These are phyloP conservation scores for Okapia johnstoni DNA, from an alignment of 2,113 vertebrate species.

Conservation along the genomic window DNA sequence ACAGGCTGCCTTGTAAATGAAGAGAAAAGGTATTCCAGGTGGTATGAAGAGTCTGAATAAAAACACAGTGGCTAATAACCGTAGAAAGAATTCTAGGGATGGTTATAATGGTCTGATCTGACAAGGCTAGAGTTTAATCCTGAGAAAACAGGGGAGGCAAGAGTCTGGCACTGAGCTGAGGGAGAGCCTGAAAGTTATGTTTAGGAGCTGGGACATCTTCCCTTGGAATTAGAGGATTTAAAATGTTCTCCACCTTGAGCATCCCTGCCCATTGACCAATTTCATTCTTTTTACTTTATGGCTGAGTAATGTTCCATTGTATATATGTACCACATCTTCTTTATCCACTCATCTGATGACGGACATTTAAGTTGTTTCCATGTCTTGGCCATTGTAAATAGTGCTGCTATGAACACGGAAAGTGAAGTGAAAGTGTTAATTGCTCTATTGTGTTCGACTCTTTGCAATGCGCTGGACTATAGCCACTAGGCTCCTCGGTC, in stretches of 20 bases:
- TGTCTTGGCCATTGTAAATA: not conserved
- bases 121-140: not conserved
- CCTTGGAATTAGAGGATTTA: not conserved
- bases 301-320: not conserved
- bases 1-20: conserved; percentile 50
- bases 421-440: not conserved
- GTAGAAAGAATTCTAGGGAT: conserved; percentile 29
- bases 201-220: not conserved
- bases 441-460: not conserved
- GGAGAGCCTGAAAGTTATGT: not conserved
- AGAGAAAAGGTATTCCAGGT: conserved; percentile 64
- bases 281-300: not conserved
- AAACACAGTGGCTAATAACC: conserved; percentile 35
- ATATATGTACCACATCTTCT: not conserved
- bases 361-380: not conserved
- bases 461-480: not conserved
- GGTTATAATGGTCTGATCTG: not conserved
- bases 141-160: not conserved
- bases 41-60: conserved; percentile 14
- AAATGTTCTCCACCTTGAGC: not conserved
- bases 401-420: not conserved
- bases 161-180: not conserved
- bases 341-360: not conserved
- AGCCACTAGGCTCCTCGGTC: not conserved
- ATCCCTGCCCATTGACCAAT: not conserved